Base-by-base conservation (phyloP, 2,113 vertebrate genomes). In the Elephas maximus region DNA sequence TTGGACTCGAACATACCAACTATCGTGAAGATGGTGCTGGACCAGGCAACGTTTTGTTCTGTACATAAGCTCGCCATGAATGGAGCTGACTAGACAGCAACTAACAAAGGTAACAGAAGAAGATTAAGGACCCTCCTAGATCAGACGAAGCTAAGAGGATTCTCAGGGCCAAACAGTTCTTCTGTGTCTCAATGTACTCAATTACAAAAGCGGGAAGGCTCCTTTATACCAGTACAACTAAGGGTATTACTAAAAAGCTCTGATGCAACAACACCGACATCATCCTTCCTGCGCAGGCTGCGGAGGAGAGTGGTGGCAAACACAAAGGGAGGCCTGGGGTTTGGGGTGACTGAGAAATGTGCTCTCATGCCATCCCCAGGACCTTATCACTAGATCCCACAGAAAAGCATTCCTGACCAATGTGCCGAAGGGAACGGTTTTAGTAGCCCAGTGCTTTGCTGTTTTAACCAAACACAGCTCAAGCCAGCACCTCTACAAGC, bases 201-300 rank as follows among this genome's bases (percentile, higher is more conserved):
- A 8, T 60, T 78, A 84, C 1, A 45, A 67, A 88, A 63, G 4
- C 7, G 41, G 26, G 51, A 37, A 44, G 12, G n/a, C 26, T 62
- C 51, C n/a, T 79, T 30, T 14, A 24, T 28, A n/a, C 48, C 33
- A 1, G 1, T 62, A 26, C 15, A 8, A 24, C 33, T 73, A 24
- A 51, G 24, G n/a, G 48, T 81, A 6, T 62, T 62, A 24, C 57
- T 69, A 26, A 44, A 89, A 45, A 1, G 24, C 2, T 37, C 0
- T 2, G 33, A 44, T 67, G 6, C 6, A 37, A 53, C 6, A 37
- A 53, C 17, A 65, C 5, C 44, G 1, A 0, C 3, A 20, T 44
- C 23, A 62, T 67, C 63, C 28, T 71, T 88, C 30, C 28, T 26
- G 30, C 8, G 5, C 63, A 26, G 30, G 41, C 6, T 20, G 15